Evolutionary conservation across 2,888 invertebrate species (phyloP).

Genomic region (Onthophagus sagittarius): DNA sequence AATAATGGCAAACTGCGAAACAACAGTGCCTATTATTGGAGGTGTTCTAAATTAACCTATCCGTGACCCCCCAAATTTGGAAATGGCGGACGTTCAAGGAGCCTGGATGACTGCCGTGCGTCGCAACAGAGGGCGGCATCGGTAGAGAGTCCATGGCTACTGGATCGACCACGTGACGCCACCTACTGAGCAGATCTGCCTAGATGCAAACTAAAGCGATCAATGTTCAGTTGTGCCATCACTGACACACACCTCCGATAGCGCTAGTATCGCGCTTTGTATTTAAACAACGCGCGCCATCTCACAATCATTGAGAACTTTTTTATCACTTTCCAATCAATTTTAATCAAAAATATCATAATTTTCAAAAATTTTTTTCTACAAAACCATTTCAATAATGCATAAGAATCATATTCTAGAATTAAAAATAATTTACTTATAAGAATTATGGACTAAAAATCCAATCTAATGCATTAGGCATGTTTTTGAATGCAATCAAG

Average conservation of each 20-base stretch:
- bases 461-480: neutral
- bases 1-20: constrained; percentile 54
- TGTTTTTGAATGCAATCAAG: no score
- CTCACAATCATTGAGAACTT: neutral
- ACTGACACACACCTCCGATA: constrained; percentile 57
- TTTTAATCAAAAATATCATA: neutral
- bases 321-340: neutral
- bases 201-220: constrained; percentile 53
- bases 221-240: constrained; percentile 62
- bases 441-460: neutral
- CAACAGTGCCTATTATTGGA: constrained; percentile 56
- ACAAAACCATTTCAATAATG: neutral
- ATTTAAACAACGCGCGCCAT: constrained; percentile 17
- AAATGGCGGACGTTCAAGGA: constrained; percentile 63
- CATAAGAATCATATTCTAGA: neutral
- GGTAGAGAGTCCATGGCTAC: constrained; percentile 55
- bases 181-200: constrained; percentile 64
- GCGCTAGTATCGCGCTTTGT: neutral
- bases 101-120: constrained; percentile 55
- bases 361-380: constrained; percentile 12
- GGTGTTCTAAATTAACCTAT: constrained; percentile 57
- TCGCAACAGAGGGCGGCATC: constrained; percentile 51
- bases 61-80: constrained; percentile 59
- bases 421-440: neutral
- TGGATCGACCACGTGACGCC: constrained; percentile 61